A percentile compares a stretch with the other conserved stretches of the same genome.
phyloP scores from a whole-genome alignment of 2,888 invertebrate species.

The Spilarctia lutea region DNA sequence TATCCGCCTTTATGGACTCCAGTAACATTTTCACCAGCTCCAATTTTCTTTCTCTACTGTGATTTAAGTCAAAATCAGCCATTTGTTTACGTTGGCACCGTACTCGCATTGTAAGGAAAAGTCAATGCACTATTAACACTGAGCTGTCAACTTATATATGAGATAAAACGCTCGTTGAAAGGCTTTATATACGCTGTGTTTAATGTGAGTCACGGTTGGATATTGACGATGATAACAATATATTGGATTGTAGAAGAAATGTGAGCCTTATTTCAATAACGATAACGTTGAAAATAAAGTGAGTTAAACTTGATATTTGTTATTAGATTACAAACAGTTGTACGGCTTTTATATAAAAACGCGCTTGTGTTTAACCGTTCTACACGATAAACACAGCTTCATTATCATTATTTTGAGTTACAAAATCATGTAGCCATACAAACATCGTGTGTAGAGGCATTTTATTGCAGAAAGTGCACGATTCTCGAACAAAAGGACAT shows the following conservation, averaged over 20 bases:
- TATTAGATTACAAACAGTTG: slow-evolving; percentile 30
- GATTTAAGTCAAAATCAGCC: slow-evolving; percentile 39
- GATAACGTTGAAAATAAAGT: slow-evolving; percentile 16
- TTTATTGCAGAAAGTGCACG: slow-evolving; percentile 5
- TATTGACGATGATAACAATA: slow-evolving; percentile 25
- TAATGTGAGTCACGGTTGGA: slow-evolving; percentile 41
- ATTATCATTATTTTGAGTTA: background rate
- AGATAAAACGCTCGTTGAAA: slow-evolving; percentile 29
- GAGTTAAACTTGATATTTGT: background rate
- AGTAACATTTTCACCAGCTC: slow-evolving; percentile 52
- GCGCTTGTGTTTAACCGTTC: background rate
- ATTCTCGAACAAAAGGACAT: background rate
- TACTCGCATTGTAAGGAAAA: slow-evolving; percentile 51
- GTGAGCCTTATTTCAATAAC: background rate
- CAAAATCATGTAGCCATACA: background rate
- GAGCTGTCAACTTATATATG: slow-evolving; percentile 45
- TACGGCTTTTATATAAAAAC: slow-evolving; percentile 22
- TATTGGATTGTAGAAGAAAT: slow-evolving; percentile 10
- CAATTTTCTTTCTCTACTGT: slow-evolving; percentile 42
- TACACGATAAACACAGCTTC: background rate
- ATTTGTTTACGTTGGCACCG: slow-evolving; percentile 44
- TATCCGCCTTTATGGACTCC: slow-evolving; percentile 48
- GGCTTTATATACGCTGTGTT: slow-evolving; percentile 38
- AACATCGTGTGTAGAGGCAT: background rate
- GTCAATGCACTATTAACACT: slow-evolving; percentile 30